Percentiles rank a stretch among this genome's conserved stretches.
Conservation (phyloP, 2,797 vertebrate genomes). For the Gymnoscopelus braueri region DNA sequence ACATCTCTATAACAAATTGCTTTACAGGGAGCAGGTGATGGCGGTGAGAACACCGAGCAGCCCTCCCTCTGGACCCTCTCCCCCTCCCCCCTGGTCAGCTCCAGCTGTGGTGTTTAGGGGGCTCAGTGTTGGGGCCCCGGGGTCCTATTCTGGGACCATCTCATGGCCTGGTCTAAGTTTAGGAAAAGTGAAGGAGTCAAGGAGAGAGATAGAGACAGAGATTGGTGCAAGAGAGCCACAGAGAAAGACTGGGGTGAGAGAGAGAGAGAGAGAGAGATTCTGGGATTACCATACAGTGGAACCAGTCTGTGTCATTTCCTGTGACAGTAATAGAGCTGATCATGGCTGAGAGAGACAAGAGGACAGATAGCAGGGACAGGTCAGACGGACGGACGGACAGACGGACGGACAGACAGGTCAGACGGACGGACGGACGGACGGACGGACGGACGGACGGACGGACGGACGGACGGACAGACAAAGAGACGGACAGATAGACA, state of each 20-base stretch:
- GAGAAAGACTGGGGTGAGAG: not conserved
- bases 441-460: not conserved
- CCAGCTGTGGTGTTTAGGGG: constrained; percentile 73
- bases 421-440: not conserved
- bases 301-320: not conserved
- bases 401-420: not conserved
- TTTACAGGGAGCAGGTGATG: constrained; percentile 74
- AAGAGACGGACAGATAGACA: no score
- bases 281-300: constrained; percentile 8
- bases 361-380: not conserved
- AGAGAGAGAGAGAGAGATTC: not conserved
- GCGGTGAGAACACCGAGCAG: constrained; percentile 54
- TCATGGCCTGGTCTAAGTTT: constrained; percentile 69
- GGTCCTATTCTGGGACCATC: constrained; percentile 64
- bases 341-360: not conserved
- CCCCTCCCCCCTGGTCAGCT: constrained; percentile 47
- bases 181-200: constrained; percentile 38
- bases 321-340: not conserved
- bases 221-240: not conserved
- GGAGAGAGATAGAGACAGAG: not conserved
- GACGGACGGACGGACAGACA: not conserved
- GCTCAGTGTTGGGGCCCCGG: constrained; percentile 38
- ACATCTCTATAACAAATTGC: constrained; percentile 80
- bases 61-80: constrained; percentile 33
- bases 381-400: not conserved